Evolutionary conservation across 2,888 invertebrate genomes (phyloP), one percentile per base, ranked within the genome.

Genomic region (Xylota sylvarum): DNA sequence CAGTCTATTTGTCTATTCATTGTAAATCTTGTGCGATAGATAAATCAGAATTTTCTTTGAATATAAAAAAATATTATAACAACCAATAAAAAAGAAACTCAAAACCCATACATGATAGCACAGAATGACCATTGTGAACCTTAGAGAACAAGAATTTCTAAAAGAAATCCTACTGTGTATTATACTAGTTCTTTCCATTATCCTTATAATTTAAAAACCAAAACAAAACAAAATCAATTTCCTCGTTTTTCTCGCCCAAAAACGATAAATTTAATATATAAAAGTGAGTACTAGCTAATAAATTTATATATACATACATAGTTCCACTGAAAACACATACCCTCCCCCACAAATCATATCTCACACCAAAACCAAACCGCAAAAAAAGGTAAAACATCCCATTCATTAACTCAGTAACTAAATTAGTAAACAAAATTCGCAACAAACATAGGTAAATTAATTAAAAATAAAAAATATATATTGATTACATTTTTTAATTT

Each of bases 21-120:
- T 92, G 92, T 92, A 92, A 92, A 92, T 92, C 91, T 91, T 92
- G 92, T 92, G 91, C 91, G 91, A 91, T 92, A 91, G 90, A 91
- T 90, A 90, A 92, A 91, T 92, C 92, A 92, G 92, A 92, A 92
- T 92, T 92, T 91, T 89, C 82, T 84, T 77, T 79, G 76, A 88
- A 84, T 88, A 83, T 84, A 84, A 60, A 87, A 85, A 69, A 40
- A 65, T 90, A 90, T 90, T 90, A 91, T 91, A 91, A 91, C 40
- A 48, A 77, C 35, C 82, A 77, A 65, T 67, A 87, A 55, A 17
- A 52, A 74, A 48, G 37, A 70, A 74, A 58, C 14, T 32, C 23
- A 62, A 23, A 43, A 12, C 40, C 30, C 27, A 35, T 30, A 55
- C 23, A 73, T 84, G 43, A 79, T 43, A 79, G 55, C 58, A 72